Evolutionary conservation across 2,888 invertebrate genomes (phyloP), one percentile per base, ranked within the genome.

Genomic region (Ditula angustiorana): DNA sequence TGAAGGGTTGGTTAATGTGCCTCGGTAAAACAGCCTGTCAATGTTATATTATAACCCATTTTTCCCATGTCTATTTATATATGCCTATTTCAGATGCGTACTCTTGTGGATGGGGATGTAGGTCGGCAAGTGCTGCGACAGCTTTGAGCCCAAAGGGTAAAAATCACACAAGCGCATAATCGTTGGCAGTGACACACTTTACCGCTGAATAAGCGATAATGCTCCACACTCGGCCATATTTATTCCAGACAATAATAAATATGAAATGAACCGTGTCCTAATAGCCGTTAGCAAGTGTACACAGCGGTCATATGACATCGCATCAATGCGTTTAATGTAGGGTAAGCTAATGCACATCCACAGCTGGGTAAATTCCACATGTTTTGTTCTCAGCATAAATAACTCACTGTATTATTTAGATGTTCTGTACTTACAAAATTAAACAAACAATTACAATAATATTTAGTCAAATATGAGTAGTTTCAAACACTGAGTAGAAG

Each of bases 161-260:
- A 78, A 84, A 78, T 80, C 82, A 82, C 77, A 79, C 73, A 74
- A 80, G 85, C 81, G 80, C 72, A 78, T 85, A 84, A 87, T 88
- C 80, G 82, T 80, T 85, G 83, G 80, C 90, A 88, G 86, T 89
- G 88, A 88, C 87, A 87, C 78, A 86, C 80, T 85, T 88, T 77
- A 77, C 76, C 76, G 74, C 76, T 83, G 81, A 82, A 81, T 80
- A 79, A 84, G 80, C 80, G 82, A 84, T 85, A 83, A 85, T 80
- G 74, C 74, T 74, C 74, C 71, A 73, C 74, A 75, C 76, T 80
- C 80, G 78, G 75, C 77, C 77, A 75, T 76, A 72, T 82, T 82
- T 78, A 79, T 79, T 82, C 83, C 72, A 74, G 77, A 82, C 79
- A 79, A 82, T 82, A 81, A 83, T 83, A 82, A 82, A 83, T 80